phyloP scores from a whole-genome alignment of 2,797 vertebrate genomes.

The Lacerta viridis region DNA sequence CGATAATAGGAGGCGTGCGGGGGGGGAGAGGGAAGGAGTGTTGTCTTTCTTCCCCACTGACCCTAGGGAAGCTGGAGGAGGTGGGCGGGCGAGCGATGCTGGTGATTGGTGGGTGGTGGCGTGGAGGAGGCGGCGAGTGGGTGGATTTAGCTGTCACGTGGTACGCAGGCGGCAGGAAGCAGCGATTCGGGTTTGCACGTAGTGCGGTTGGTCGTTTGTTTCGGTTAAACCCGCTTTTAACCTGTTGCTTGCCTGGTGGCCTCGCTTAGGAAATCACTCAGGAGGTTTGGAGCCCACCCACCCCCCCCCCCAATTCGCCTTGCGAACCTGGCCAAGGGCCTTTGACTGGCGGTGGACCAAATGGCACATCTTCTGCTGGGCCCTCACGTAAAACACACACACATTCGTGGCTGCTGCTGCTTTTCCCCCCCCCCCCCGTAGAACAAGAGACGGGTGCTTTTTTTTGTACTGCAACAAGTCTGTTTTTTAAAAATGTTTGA shows the following conservation, averaged over 20 bases:
- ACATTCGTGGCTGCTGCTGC: no score
- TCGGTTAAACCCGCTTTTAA: no score
- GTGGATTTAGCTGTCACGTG: conserved; percentile 41
- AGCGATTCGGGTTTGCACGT: neutral
- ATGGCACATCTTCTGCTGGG: neutral
- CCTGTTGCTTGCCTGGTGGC: neutral
- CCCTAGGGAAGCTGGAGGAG: neutral
- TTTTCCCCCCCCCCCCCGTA: no score
- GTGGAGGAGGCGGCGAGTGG: neutral
- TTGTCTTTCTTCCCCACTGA: neutral
- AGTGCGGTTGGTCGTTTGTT: neutral
- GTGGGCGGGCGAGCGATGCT: neutral
- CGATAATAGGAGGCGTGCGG: neutral
- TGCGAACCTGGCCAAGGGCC: neutral
- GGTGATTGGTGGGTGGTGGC: conserved; percentile 63
- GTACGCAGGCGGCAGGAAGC: neutral
- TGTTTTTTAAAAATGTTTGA: no score
- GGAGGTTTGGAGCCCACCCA: no score
- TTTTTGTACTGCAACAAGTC: no score
- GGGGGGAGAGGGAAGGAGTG: no score
- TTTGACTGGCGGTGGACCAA: no score
- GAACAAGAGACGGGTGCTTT: no score
- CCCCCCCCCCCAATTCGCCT: no score
- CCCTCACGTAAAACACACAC: no score
- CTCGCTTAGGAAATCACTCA: neutral